phyloP scores from a whole-genome alignment of 2,888 invertebrate genomes.

The Brenthis ino region DNA sequence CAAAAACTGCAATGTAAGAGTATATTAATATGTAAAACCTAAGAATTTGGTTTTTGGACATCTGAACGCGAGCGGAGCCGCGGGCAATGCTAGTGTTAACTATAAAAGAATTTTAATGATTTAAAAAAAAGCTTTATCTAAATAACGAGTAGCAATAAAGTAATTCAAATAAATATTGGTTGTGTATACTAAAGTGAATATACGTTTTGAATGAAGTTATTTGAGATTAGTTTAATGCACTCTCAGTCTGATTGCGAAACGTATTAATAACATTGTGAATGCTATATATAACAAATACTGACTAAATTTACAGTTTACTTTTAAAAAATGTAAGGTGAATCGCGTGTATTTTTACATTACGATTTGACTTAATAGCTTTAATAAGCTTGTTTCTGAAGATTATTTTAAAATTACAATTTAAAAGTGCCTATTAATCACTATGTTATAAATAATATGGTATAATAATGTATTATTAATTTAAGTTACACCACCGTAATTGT shows the following conservation, averaged over 20 bases:
- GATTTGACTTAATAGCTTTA: constrained; percentile 24
- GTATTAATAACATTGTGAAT: constrained; percentile 52
- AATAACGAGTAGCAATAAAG: background rate
- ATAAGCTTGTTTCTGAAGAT: constrained; percentile 25
- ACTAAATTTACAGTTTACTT: constrained; percentile 26
- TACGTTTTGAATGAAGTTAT: constrained; percentile 30
- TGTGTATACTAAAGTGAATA: no score
- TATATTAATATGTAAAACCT: no score
- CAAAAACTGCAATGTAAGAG: no score
- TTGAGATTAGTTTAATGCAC: constrained; percentile 55
- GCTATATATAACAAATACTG: constrained; percentile 36
- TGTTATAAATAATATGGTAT: constrained; percentile 37
- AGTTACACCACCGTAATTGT: constrained; percentile 56
- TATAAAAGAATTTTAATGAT: constrained; percentile 27
- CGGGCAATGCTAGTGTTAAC: constrained; percentile 3
- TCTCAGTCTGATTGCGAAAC: constrained; percentile 48
- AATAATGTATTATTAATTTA: constrained; percentile 42
- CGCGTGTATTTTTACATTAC: constrained; percentile 27
- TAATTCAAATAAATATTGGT: background rate
- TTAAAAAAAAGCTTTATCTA: constrained; percentile 13
- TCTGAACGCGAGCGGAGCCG: no score
- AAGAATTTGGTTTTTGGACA: no score
- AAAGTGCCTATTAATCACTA: constrained; percentile 27
- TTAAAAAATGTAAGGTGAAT: constrained; percentile 34
- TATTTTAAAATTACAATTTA: constrained; percentile 39